phyloP scores from a whole-genome alignment of 2,888 invertebrate species.

The Epinotia brunnichana region DNA sequence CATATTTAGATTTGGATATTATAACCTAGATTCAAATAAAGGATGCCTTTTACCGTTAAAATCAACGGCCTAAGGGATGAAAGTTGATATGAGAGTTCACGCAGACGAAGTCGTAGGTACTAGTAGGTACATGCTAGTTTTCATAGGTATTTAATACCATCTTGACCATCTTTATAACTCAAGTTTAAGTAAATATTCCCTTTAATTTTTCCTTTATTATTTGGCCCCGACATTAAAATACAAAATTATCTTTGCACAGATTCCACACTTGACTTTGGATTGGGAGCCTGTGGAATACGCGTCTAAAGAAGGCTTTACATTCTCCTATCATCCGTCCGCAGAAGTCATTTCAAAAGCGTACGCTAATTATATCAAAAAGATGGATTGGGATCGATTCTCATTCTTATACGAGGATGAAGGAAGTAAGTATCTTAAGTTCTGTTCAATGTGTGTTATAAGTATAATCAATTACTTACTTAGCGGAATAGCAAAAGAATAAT shows the following conservation, averaged over 20 bases:
- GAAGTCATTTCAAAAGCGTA: conserved; percentile 86
- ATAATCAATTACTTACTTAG: not conserved
- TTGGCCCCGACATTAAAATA: not conserved
- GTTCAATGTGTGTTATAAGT: not conserved
- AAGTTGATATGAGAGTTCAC: no score
- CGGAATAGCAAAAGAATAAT: no score
- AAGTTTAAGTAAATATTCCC: not conserved
- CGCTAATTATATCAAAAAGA: conserved; percentile 86
- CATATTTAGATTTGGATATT: no score
- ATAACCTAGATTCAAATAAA: no score
- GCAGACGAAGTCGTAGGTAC: no score
- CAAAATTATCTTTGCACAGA: conserved; percentile 71
- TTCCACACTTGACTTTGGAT: conserved; percentile 89
- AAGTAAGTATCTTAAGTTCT: conserved; percentile 68
- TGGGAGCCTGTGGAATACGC: conserved; percentile 86
- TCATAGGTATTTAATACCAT: no score
- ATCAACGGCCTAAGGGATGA: no score
- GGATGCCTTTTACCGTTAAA: no score
- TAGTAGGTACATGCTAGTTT: no score
- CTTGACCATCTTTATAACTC: not conserved
- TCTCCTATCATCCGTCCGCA: conserved; percentile 86
- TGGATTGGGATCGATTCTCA: conserved; percentile 90
- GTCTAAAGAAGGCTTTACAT: conserved; percentile 75
- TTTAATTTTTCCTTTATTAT: not conserved
- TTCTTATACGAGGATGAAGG: conserved; percentile 91